Percentiles rank a stretch among this genome's conserved stretches.
Evolutionary conservation across 2,113 vertebrate species (phyloP).

Genomic region (Pseudorhombus dupliciocellatus): DNA sequence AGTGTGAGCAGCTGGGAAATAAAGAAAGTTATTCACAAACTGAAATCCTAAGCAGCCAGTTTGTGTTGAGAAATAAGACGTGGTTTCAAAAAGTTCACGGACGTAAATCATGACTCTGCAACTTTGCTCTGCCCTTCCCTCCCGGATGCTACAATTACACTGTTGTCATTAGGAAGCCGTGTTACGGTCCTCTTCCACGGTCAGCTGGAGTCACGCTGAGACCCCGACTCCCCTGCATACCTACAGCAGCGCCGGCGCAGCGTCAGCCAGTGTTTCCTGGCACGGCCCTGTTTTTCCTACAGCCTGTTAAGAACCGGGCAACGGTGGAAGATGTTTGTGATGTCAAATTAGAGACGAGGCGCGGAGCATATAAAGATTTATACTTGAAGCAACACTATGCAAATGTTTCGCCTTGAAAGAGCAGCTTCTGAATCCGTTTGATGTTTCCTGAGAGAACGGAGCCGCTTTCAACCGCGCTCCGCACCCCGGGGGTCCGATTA

Average conservation of each 20-base stretch:
- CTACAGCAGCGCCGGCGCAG: constrained; percentile 5
- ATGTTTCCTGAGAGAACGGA: too few relatives aligned
- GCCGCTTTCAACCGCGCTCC: too few relatives aligned
- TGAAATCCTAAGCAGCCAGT: neutral
- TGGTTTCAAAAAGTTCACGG: neutral
- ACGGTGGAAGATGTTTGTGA: neutral
- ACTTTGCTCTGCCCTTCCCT: neutral
- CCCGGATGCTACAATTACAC: constrained; percentile 1
- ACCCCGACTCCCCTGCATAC: constrained; percentile 47
- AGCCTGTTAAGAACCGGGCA: neutral
- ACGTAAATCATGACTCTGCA: neutral
- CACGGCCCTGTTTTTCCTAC: constrained; percentile 12
- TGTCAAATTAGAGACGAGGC: neutral
- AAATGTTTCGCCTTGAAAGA: neutral
- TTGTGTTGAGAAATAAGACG: neutral
- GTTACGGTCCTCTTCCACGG: constrained; percentile 33
- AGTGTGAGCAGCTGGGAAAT: neutral
- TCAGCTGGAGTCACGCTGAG: constrained; percentile 31
- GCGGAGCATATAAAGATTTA: neutral
- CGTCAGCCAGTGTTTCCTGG: neutral
- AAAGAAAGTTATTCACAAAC: neutral
- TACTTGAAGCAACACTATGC: neutral
- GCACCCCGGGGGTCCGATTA: too few relatives aligned
- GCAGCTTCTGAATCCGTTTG: neutral
- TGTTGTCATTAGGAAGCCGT: constrained; percentile 54